A percentile compares a stretch with the other conserved stretches of the same genome.
These are phyloP conservation scores for Drosophila macrothrix DNA, from an alignment of 2,888 invertebrate genomes.

Conservation along the genomic window DNA sequence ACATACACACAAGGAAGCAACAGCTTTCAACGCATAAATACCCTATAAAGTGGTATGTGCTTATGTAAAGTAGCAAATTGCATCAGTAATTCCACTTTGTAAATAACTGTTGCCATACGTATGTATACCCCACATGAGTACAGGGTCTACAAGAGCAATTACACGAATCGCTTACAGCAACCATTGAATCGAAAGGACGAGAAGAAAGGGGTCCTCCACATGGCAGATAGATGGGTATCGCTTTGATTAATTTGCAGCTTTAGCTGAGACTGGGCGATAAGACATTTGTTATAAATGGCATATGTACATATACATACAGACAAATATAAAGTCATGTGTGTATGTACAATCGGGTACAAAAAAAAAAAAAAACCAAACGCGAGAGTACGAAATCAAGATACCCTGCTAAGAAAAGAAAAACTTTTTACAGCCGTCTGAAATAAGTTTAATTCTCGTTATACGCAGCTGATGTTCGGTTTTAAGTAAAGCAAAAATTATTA, in stretches of 20 bases:
- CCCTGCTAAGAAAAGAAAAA: constrained; percentile 12
- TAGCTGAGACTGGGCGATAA: constrained; percentile 25
- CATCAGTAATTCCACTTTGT: not conserved
- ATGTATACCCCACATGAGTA: not conserved
- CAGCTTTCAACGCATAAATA: not conserved
- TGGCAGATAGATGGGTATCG: constrained; percentile 10
- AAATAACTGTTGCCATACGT: not conserved
- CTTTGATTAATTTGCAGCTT: constrained; percentile 30
- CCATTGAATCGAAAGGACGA: constrained; percentile 15
- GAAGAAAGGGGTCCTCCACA: constrained; percentile 6
- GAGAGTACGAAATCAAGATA: constrained; percentile 5
- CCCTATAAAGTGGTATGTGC: not conserved
- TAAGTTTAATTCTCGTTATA: not conserved
- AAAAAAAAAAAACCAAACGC: not conserved
- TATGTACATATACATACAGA: constrained; percentile 18
- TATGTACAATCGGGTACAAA: constrained; percentile 4
- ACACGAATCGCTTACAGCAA: constrained; percentile 31
- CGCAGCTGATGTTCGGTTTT: not conserved
- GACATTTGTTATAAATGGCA: constrained; percentile 31
- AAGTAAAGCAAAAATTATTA: not conserved
- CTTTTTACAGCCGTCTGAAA: not conserved
- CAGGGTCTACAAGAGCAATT: constrained; percentile 3
- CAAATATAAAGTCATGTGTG: not conserved
- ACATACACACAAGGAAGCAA: not conserved
- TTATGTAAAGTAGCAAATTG: not conserved